Conservation (phyloP, 2,888 invertebrate genomes). For the Dicycla oo region DNA sequence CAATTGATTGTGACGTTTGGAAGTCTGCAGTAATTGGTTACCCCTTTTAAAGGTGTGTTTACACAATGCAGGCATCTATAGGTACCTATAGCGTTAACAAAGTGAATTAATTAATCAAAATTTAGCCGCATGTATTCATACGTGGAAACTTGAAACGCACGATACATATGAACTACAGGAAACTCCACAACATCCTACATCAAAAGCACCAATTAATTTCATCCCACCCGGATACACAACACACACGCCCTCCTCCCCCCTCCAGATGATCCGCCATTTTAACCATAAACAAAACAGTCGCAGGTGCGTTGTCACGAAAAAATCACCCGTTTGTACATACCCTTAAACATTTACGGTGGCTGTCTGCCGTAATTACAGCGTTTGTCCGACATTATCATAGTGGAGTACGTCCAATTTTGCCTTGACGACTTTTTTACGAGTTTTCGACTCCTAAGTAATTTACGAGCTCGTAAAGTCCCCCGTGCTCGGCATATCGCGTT, state of each 20-base stretch:
- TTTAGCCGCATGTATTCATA: neutral
- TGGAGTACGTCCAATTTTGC: constrained; percentile 86
- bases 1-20: neutral
- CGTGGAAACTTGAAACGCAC: neutral
- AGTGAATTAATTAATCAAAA: neutral
- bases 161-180: neutral
- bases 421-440: constrained; percentile 89
- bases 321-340: constrained; percentile 44
- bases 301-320: constrained; percentile 61
- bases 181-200: constrained; percentile 17
- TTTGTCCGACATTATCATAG: constrained; percentile 86
- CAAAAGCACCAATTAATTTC: constrained; percentile 17
- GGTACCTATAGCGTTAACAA: neutral
- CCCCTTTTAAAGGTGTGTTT: neutral
- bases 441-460: constrained; percentile 85
- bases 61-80: too few relatives aligned
- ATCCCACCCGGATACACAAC: constrained; percentile 18
- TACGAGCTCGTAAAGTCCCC: constrained; percentile 80
- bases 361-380: constrained; percentile 76
- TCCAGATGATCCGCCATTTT: constrained; percentile 49
- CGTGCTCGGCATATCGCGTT: constrained; percentile 65
- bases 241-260: constrained; percentile 3
- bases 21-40: neutral
- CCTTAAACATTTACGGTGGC: constrained; percentile 62
- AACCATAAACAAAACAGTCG: constrained; percentile 53